Evolutionary conservation across 2,797 vertebrate genomes (phyloP).

Genomic region (Clarias laeviceps): DNA sequence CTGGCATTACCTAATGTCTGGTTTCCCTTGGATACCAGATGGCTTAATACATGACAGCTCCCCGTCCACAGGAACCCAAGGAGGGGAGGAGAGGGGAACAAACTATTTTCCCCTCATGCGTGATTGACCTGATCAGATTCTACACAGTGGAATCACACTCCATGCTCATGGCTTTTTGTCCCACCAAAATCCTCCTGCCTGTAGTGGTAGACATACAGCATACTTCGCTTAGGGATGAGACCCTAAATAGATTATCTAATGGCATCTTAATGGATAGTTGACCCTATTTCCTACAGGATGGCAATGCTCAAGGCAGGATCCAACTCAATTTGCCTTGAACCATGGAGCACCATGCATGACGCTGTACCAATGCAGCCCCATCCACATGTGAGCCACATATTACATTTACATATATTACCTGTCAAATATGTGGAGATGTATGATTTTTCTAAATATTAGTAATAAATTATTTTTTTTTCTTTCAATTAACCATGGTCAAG

Average conservation of each 20-base stretch:
- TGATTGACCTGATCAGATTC: conserved; percentile 81
- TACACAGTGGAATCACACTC: conserved; percentile 64
- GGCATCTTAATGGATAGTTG: conserved; percentile 99
- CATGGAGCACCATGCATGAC: conserved; percentile 37
- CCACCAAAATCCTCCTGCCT: conserved; percentile 62
- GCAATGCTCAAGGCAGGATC: conserved; percentile 85
- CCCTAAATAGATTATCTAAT: conserved; percentile 99
- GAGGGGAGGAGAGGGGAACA: conserved; percentile 72
- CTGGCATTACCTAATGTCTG: conserved; percentile 91
- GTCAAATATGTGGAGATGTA: neutral
- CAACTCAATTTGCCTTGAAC: conserved; percentile 81
- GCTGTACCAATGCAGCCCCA: conserved; percentile 26
- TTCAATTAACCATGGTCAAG: neutral
- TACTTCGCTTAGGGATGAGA: conserved; percentile 95
- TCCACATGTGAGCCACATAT: conserved; percentile 48
- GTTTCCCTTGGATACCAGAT: conserved; percentile 91
- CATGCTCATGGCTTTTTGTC: conserved; percentile 29
- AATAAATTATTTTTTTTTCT: neutral
- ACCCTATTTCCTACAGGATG: conserved; percentile 92
- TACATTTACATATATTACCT: conserved; percentile 45
- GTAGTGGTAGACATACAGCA: conserved; percentile 73
- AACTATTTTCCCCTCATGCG: conserved; percentile 83
- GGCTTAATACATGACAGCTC: conserved; percentile 85
- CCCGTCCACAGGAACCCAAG: conserved; percentile 64
- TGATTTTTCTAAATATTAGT: neutral